Evolutionary conservation across 1,140 invertebrate genomes (phyloP).

Genomic region (Drosophila dunni): DNA sequence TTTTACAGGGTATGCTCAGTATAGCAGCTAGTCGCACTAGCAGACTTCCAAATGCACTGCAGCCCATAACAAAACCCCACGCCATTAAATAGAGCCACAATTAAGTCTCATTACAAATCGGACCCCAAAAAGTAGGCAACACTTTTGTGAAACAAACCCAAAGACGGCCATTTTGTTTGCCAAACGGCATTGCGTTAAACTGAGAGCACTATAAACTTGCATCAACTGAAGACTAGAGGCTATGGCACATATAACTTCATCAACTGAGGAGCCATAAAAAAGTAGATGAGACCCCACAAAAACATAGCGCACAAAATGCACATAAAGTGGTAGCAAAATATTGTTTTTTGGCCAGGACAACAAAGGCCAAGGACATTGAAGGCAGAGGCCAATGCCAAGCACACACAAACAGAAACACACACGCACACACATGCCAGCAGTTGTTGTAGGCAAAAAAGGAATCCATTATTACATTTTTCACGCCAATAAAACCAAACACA

Average conservation of each 20-base stretch:
- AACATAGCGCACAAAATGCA: conserved; percentile 53
- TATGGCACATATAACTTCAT: conserved; percentile 67
- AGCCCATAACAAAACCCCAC: background rate
- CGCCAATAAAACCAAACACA: conserved; percentile 80
- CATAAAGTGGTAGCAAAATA: conserved; percentile 38
- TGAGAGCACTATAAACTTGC: conserved; percentile 36
- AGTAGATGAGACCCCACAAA: conserved; percentile 32
- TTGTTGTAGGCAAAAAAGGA: conserved; percentile 35
- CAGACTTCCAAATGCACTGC: conserved; percentile 21
- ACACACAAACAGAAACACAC: conserved; percentile 25
- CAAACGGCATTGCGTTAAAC: background rate
- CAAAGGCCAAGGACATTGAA: conserved; percentile 36
- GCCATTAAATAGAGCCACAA: conserved; percentile 5
- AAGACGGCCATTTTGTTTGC: background rate
- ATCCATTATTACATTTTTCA: conserved; percentile 79
- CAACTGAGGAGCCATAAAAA: conserved; percentile 50
- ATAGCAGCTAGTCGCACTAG: background rate
- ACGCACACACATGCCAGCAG: conserved; percentile 15
- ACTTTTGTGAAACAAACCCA: conserved; percentile 20
- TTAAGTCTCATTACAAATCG: conserved; percentile 9
- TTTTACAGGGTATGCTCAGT: background rate
- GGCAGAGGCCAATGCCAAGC: conserved; percentile 34
- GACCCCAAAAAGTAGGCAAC: conserved; percentile 23
- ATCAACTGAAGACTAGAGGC: conserved; percentile 33
- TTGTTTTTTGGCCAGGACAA: conserved; percentile 23